Conservation (phyloP, 2,113 vertebrate genomes). For the Pithys albifrons region DNA sequence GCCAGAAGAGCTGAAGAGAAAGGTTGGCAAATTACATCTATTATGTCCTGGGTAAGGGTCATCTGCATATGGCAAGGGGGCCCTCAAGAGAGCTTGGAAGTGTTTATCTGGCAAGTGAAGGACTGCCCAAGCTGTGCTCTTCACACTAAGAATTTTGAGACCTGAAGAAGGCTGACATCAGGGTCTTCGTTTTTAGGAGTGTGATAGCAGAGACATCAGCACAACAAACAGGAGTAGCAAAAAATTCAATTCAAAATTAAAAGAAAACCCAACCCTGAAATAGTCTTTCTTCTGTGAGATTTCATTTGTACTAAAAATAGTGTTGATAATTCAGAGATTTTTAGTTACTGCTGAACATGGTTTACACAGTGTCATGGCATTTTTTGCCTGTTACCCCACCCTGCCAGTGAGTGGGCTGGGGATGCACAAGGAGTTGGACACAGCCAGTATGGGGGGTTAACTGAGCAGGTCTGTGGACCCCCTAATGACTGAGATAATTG, state of each 20-base stretch:
- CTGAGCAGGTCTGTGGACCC: no score
- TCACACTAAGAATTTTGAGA: not conserved
- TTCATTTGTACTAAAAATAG: not conserved
- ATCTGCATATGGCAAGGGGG: not conserved
- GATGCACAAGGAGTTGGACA: not conserved
- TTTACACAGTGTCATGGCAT: not conserved
- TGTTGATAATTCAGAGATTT: not conserved
- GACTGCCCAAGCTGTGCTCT: not conserved
- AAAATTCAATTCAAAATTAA: not conserved
- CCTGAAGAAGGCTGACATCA: not conserved
- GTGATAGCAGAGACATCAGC: not conserved
- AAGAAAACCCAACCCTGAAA: rapidly evolving
- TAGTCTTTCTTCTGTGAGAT: not conserved
- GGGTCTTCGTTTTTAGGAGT: not conserved
- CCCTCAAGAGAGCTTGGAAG: not conserved
- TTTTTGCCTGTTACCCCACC: rapidly evolving
- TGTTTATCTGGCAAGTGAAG: not conserved
- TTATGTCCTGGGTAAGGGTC: not conserved
- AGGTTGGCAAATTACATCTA: not conserved
- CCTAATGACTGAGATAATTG: no score
- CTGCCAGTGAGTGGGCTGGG: rapidly evolving
- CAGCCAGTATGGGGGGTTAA: not conserved
- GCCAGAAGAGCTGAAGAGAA: not conserved
- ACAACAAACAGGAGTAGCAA: not conserved
- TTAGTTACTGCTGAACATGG: not conserved